These are phyloP conservation scores for Nematolebias whitei DNA, from an alignment of 2,113 vertebrate species.

Conservation along the genomic window DNA sequence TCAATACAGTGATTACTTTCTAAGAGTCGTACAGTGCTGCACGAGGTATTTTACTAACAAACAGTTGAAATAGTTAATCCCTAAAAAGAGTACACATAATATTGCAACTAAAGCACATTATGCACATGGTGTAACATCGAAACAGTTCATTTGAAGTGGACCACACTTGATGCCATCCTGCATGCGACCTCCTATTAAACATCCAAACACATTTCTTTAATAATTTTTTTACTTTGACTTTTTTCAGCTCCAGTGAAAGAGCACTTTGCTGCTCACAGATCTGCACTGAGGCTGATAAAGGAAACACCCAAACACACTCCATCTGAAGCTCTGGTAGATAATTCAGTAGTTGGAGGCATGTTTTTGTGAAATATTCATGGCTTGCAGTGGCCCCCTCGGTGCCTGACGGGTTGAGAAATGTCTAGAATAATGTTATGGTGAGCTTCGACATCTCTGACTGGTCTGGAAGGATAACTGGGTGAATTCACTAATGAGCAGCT, in stretches of 20 bases:
- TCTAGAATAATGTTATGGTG: conserved; percentile 23
- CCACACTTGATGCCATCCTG: not conserved
- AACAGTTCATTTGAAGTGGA: too few relatives aligned
- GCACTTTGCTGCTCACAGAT: not conserved
- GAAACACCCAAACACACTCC: not conserved
- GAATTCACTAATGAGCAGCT: conserved; percentile 60
- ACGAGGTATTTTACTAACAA: too few relatives aligned
- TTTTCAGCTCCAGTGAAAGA: not conserved
- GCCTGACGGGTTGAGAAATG: conserved; percentile 37
- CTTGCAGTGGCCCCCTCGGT: conserved; percentile 16
- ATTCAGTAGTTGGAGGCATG: conserved; percentile 14
- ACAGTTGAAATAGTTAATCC: too few relatives aligned
- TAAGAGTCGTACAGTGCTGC: too few relatives aligned
- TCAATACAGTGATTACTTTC: too few relatives aligned
- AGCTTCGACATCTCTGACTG: conserved; percentile 46
- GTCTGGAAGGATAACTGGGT: conserved; percentile 49
- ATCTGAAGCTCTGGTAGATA: not conserved
- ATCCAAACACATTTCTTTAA: not conserved
- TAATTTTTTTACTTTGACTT: too few relatives aligned
- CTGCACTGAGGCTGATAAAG: not conserved
- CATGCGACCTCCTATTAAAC: not conserved
- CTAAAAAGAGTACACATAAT: too few relatives aligned
- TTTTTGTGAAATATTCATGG: conserved; percentile 49
- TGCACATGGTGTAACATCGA: too few relatives aligned
- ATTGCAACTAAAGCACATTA: too few relatives aligned